Evolutionary conservation across 2,888 invertebrate genomes (phyloP), one percentile per base, ranked within the genome.

Genomic region (Dryobotodes eremita): DNA sequence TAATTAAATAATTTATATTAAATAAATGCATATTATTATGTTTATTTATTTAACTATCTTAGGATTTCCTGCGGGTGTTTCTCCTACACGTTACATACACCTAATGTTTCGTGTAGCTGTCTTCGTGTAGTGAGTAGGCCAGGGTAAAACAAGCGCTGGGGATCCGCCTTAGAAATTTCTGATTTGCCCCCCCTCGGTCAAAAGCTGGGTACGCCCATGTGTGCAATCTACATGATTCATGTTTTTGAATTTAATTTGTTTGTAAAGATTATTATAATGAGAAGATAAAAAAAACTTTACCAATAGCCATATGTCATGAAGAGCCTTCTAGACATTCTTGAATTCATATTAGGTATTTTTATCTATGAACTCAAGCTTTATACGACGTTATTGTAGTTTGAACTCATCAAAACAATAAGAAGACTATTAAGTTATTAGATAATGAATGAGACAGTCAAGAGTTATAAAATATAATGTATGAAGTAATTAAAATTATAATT

Each of bases 311-410:
- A 23, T 57, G 50, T 46, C 26, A 75, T 26, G 36, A 36, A 73
- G 26, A 65, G 20, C 5, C 36, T 53, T 66, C 48, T 80, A 20
- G 36, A 64, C 26, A 23, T 48, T 48, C n/a, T 76, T n/a, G 46
- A 61, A 36, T 23, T 59, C 46, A 53, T 59, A 46, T 17, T 26
- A n/a, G n/a, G n/a, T n/a, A 65, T 65, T 74, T 83, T 0, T 53
- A 20, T 36, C 13, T 46, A 23, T 17, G 10, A 59, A 36, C 10
- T 48, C 6, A 36, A 62, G 36, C 23, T 76, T 66, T n/a, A n/a
- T 26, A 61, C 23, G 23, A 55, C 36, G 31, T 53, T 59, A n/a
- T 66, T 66, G 36, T 71, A 72, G 64, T 83, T 50, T 85, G 81
- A 75, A 46, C 48, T 75, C 42, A 15, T 7, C 48, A 59, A 64